A percentile compares a stretch with the other conserved stretches of the same genome.
Conservation (phyloP, 2,113 vertebrate species). For the Platanista minor region DNA sequence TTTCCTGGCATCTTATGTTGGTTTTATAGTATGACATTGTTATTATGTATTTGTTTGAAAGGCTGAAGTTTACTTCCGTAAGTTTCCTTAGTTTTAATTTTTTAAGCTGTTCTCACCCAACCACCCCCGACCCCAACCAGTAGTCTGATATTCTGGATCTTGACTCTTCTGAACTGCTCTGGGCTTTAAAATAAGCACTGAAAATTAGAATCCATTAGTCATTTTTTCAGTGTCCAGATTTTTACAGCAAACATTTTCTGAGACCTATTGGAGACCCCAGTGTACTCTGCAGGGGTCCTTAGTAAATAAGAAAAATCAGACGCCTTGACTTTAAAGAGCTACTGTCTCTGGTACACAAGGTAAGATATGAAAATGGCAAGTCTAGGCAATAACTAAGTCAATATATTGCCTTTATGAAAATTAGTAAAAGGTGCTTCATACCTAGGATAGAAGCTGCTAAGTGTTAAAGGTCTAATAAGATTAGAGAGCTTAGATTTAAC, state of each 20-base stretch:
- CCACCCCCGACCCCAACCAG: rapidly evolving
- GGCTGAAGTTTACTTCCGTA: neutral
- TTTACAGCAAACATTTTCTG: neutral
- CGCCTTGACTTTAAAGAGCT: neutral
- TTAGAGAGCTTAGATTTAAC: neutral
- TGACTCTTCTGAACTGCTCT: neutral
- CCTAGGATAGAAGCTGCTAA: neutral
- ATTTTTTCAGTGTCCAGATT: neutral
- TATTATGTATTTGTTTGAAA: neutral
- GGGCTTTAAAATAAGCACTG: neutral
- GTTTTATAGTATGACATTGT: neutral
- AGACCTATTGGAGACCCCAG: neutral
- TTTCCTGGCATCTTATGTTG: slow-evolving; percentile 17
- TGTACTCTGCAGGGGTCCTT: neutral
- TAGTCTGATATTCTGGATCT: neutral
- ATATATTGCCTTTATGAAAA: neutral
- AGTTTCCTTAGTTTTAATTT: slow-evolving; percentile 2
- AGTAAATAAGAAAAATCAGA: neutral
- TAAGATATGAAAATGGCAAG: neutral
- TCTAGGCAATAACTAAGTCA: neutral
- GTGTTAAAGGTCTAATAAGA: neutral
- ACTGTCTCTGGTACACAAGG: neutral
- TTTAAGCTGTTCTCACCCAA: neutral
- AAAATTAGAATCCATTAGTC: neutral
- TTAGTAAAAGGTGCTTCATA: neutral